phyloP scores from a whole-genome alignment of 2,888 invertebrate species.

The Epistrophe grossulariae region DNA sequence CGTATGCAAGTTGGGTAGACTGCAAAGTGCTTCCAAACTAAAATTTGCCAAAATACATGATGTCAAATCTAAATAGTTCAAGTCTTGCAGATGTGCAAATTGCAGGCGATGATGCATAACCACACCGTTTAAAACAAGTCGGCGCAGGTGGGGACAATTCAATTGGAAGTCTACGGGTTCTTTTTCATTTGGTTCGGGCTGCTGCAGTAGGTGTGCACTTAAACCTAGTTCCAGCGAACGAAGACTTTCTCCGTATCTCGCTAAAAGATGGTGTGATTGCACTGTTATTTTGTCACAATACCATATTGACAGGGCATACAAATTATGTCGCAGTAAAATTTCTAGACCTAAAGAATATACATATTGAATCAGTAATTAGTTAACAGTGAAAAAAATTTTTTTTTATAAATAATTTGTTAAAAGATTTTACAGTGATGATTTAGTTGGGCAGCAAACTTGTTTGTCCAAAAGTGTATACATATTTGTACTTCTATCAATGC shows the following conservation, averaged over 20 bases:
- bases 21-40: conserved; percentile 84
- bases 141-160: conserved; percentile 82
- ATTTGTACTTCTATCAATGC: too few relatives aligned
- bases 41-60: conserved; percentile 83
- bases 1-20: conserved; percentile 88
- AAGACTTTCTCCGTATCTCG: conserved; percentile 88
- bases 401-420: too few relatives aligned
- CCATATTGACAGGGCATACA: conserved; percentile 90
- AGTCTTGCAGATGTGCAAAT: conserved; percentile 81
- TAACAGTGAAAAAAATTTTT: neutral
- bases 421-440: too few relatives aligned
- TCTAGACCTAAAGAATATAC: conserved; percentile 83
- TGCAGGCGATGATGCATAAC: conserved; percentile 82
- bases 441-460: too few relatives aligned
- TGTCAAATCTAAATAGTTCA: conserved; percentile 82
- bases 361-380: neutral
- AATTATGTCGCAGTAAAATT: conserved; percentile 89
- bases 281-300: conserved; percentile 89
- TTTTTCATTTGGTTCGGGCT: conserved; percentile 84
- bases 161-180: conserved; percentile 87
- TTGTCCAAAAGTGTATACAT: too few relatives aligned
- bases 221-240: conserved; percentile 89
- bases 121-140: conserved; percentile 82
- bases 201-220: conserved; percentile 86
- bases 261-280: conserved; percentile 87